A percentile compares a stretch with the other conserved stretches of the same genome.
Conservation (phyloP, 2,113 vertebrate genomes). For the Cryptotis parvus region DNA sequence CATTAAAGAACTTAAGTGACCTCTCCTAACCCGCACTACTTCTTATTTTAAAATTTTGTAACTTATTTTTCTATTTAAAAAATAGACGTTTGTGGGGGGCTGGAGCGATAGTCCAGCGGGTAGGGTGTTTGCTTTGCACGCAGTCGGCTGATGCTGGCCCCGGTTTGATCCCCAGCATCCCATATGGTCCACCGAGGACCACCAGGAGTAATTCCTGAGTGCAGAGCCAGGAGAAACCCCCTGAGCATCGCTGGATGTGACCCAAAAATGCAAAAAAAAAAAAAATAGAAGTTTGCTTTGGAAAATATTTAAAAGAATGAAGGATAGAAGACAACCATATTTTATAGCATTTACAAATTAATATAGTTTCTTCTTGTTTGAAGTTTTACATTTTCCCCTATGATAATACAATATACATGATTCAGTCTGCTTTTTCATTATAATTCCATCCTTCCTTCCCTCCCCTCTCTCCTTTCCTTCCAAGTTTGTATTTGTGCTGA, state of each 20-base stretch:
- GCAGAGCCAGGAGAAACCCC: too few species aligned
- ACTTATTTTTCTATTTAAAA: constrained; percentile 30
- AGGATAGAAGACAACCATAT: background rate
- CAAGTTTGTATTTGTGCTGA: constrained; percentile 29
- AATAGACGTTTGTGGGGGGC: too few species aligned
- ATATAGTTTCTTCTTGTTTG: constrained; percentile 27
- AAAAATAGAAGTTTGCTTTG: too few species aligned
- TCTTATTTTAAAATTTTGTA: background rate
- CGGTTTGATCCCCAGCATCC: too few species aligned
- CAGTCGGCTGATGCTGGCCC: too few species aligned
- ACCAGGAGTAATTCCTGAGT: too few species aligned
- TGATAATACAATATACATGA: background rate
- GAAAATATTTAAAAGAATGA: constrained; percentile 15
- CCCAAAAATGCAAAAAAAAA: too few species aligned
- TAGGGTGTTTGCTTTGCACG: too few species aligned
- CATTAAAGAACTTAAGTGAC: background rate
- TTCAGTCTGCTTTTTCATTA: constrained; percentile 44
- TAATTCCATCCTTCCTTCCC: background rate
- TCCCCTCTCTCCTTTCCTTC: background rate
- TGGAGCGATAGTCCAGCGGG: too few species aligned
- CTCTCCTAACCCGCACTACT: background rate
- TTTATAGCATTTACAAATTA: constrained; percentile 38
- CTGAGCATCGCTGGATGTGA: too few species aligned
- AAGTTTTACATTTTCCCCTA: background rate
- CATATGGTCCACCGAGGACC: too few species aligned